Percentiles rank a stretch among this genome's conserved stretches.
These are phyloP conservation scores for Valencia hispanica DNA, from an alignment of 2,797 vertebrate species.

Conservation along the genomic window DNA sequence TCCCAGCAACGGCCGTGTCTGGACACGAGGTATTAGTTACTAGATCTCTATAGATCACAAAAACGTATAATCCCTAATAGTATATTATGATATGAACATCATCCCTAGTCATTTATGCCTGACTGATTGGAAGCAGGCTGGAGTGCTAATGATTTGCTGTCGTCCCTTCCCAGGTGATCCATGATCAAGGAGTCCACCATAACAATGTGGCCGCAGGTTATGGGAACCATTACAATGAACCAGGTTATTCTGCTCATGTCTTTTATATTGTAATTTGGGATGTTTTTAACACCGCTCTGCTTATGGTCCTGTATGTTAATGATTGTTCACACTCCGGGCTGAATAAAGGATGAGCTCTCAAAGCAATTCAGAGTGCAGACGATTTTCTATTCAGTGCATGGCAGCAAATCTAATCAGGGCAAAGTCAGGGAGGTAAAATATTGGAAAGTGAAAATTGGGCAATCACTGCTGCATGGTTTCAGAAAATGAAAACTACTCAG, in stretches of 20 bases:
- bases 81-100: conserved; percentile 13
- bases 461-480: conserved; percentile 72
- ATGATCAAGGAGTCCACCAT: conserved; percentile 77
- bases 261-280: conserved; percentile 63
- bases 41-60: background rate
- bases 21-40: conserved; percentile 83
- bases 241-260: conserved; percentile 71
- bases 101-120: conserved; percentile 17
- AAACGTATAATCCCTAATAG: background rate
- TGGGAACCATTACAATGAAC: conserved; percentile 80
- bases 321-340: conserved; percentile 40
- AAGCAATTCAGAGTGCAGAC: conserved; percentile 58
- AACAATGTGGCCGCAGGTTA: conserved; percentile 71
- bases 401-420: conserved; percentile 73
- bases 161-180: conserved; percentile 69
- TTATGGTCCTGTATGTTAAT: conserved; percentile 65
- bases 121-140: conserved; percentile 39
- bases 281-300: conserved; percentile 47
- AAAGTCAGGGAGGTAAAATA: conserved; percentile 70
- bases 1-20: conserved; percentile 68
- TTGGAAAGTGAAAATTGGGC: conserved; percentile 73
- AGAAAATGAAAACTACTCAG: conserved; percentile 75
- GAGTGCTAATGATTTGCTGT: conserved; percentile 33
- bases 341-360: conserved; percentile 68
- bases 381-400: conserved; percentile 62